phyloP scores from a whole-genome alignment of 2,888 invertebrate genomes.

The Leucoptera coffeella region DNA sequence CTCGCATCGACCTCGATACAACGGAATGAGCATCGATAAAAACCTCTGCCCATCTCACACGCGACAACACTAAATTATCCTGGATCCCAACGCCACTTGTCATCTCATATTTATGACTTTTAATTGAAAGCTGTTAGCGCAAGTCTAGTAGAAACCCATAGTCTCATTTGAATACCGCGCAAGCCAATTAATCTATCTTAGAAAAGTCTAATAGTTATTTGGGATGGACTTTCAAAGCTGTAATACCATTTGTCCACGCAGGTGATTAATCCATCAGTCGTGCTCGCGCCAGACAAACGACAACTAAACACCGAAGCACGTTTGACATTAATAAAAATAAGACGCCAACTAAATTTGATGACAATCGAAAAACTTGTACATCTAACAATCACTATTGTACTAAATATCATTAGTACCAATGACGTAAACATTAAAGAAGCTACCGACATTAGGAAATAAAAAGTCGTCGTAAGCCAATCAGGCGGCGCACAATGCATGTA shows the following conservation, averaged over 20 bases:
- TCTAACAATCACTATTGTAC: conserved; percentile 30
- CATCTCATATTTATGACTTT: conserved; percentile 2
- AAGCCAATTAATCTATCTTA: not conserved
- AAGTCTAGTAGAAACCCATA: not conserved
- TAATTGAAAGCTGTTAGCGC: conserved; percentile 3
- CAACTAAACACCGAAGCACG: not conserved
- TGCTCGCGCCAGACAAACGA: no score
- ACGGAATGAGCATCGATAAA: conserved; percentile 1
- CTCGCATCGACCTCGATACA: not conserved
- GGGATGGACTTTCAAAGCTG: not conserved
- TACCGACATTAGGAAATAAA: conserved; percentile 29
- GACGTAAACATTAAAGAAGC: no score
- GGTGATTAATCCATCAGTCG: conserved; percentile 1
- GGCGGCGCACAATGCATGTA: conserved; percentile 10
- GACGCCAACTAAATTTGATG: conserved; percentile 44
- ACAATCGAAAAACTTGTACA: conserved; percentile 24
- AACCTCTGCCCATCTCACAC: conserved; percentile 1
- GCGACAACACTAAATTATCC: conserved; percentile 3
- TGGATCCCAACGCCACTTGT: not conserved
- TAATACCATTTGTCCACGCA: conserved; percentile 1
- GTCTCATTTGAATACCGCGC: not conserved
- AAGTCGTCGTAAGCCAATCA: conserved; percentile 42
- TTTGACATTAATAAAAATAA: conserved; percentile 11
- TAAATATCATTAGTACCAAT: conserved; percentile 50
- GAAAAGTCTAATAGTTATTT: no score